A percentile compares a stretch with the other conserved stretches of the same genome.
Evolutionary conservation across 2,888 invertebrate genomes (phyloP).

Genomic region (Leuctra nigra): DNA sequence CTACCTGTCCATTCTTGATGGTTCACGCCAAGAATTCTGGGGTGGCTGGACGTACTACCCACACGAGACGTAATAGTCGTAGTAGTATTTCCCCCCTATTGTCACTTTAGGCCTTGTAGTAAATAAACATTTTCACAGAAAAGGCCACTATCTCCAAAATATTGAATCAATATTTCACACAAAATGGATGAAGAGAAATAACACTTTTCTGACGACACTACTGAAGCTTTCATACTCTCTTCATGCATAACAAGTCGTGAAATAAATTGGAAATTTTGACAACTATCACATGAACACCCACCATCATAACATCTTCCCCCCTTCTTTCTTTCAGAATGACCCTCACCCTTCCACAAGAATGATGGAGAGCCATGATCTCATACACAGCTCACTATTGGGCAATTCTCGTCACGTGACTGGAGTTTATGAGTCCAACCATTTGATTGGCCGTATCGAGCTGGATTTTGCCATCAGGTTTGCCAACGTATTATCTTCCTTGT

Average conservation of each 20-base stretch:
- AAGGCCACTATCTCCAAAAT: not conserved
- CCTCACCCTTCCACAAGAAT: slow-evolving; percentile 27
- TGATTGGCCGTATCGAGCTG: slow-evolving; percentile 22
- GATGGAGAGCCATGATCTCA: slow-evolving; percentile 22
- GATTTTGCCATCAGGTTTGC: not conserved
- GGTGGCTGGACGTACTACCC: not conserved
- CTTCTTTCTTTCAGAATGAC: slow-evolving; percentile 23
- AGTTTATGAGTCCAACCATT: slow-evolving; percentile 9
- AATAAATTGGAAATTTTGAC: slow-evolving; percentile 25
- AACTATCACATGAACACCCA: slow-evolving; percentile 28
- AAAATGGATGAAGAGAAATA: not conserved
- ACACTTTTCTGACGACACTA: not conserved
- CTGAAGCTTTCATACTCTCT: slow-evolving; percentile 8
- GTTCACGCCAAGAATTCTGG: slow-evolving; percentile 3
- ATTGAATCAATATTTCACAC: not conserved
- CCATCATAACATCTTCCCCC: slow-evolving; percentile 25
- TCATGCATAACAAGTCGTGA: not conserved
- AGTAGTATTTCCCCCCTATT: slow-evolving; percentile 28
- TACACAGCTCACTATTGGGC: slow-evolving; percentile 24
- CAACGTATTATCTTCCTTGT: slow-evolving; percentile 7
- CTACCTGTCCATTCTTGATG: slow-evolving; percentile 17
- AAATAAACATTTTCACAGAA: slow-evolving; percentile 26
- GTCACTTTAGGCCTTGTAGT: slow-evolving; percentile 20
- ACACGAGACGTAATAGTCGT: slow-evolving; percentile 21
- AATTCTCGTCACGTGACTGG: slow-evolving; percentile 22